Base-by-base conservation (phyloP, 2,888 invertebrate species). In the Nephrocerus scutellatus region DNA sequence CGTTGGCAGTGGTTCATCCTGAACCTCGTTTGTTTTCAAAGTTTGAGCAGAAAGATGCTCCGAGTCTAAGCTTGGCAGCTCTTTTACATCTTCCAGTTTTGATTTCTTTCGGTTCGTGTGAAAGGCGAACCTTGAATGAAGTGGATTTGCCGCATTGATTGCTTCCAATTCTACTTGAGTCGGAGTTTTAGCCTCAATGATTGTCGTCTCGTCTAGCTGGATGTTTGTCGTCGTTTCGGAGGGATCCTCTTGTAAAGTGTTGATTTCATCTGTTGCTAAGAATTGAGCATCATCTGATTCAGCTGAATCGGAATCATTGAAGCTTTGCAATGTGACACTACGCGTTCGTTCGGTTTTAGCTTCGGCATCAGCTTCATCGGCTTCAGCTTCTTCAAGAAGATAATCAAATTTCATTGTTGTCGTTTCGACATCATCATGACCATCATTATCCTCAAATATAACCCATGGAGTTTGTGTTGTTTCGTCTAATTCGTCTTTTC, bases 321-420 rank as follows among this genome's bases (percentile, higher is more conserved):
- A 4, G 14, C 19, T 30, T 5, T 21, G 31, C 28, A 30, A n/a
- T n/a, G 43, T 37, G 9, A 45, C 43, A 31, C 43, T 46, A 30
- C 46, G 43, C 14, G 37, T 35, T 20, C 26, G 43, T 23, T 49
- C 44, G 23, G 34, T 37, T 32, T 45, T 45, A 1, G 9, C 7
- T 13, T 18, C 30, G 13, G 15, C 36, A n/a, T n/a, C n/a, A n/a
- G n/a, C n/a, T n/a, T n/a, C n/a, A n/a, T 45, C 43, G 1, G 9
- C 7, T 13, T 18, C 30, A n/a, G 15, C 36, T 8, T 31, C 32
- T 8, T n/a, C 28, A 2, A 34, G 19, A 5, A 22, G 10, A 13
- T 25, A 43, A 21, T 29, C 28, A 6, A 42, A 19, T 26, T 30
- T 20, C 33, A 41, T 20, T 10, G 30, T 13, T 5, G 26, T 8